Evolutionary conservation across 92 coral and sea anemone species (phyloP), one percentile per base, ranked within the genome.

Genomic region (Umimayanthus chanpuru): DNA sequence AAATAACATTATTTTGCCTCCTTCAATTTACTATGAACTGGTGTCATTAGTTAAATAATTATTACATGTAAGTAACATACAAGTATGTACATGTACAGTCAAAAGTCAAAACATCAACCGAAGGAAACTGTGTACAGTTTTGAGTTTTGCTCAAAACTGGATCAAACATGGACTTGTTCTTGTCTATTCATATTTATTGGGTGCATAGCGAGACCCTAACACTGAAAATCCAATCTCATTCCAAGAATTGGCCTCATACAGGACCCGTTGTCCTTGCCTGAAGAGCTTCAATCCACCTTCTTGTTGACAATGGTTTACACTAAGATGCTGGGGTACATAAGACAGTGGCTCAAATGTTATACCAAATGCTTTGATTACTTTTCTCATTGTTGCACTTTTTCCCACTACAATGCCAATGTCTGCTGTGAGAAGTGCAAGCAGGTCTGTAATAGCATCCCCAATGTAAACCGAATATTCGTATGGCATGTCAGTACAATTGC

Each of bases 371-470:
- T 91, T 93, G 56, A 96, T 89, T 21, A 97, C 98, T 76, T 88
- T 91, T 58, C 90, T 81, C 79, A 97, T 82, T 25, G 93, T 91
- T 16, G 85, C 81, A 83, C 93, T 94, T 68, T 93, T 86, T 0
- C 99, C 99, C 85, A 97, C 89, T 82, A 97, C 93, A 76, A 97
- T 90, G 9, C 99, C 99, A 44, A 97, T 72, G 32, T 97, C 96
- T 49, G 98, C 95, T 30, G 88, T 85, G 47, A 97, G 78, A 11
- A 97, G 83, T 39, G 99, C 94, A 14, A 97, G 95, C 47, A 97
- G 76, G 79, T 97, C 99, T 11, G 93, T 95, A 32, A 95, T 89
- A 9, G 98, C 91, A 85, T 97, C 99, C 2, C 99, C 99, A 61
- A 97, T 93, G 75, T 85, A 97, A 25, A 97, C 90, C 3, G 99